Evolutionary conservation across 2,888 invertebrate genomes (phyloP).

Genomic region (Apotomis betuletana): DNA sequence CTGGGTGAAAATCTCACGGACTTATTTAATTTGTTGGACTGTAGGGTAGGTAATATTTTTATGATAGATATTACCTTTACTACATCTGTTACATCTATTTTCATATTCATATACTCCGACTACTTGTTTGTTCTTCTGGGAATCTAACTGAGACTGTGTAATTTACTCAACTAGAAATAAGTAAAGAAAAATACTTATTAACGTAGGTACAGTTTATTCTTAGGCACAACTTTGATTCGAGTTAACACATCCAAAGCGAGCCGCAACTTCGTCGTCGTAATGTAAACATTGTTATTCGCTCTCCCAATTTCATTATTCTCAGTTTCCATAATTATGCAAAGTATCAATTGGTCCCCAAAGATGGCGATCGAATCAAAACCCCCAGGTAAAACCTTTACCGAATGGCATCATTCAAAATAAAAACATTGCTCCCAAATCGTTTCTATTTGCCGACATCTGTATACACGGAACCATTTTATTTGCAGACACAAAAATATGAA

Average conservation of each 20-base stretch:
- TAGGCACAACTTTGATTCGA: too few species aligned
- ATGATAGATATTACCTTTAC: too few species aligned
- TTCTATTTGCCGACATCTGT: slow-evolving; percentile 40
- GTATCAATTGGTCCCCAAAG: slow-evolving; percentile 43
- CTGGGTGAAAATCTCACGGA: too few species aligned
- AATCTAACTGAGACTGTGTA: too few species aligned
- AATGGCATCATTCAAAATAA: slow-evolving; percentile 80
- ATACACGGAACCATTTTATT: slow-evolving; percentile 28
- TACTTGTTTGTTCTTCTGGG: too few species aligned
- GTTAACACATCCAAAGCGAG: neutral
- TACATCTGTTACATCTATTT: too few species aligned
- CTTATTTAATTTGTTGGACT: too few species aligned
- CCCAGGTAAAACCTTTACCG: slow-evolving; percentile 70
- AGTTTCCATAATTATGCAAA: slow-evolving; percentile 43
- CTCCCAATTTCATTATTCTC: slow-evolving; percentile 32
- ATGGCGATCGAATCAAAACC: slow-evolving; percentile 69
- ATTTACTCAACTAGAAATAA: too few species aligned
- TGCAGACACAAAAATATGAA: slow-evolving; percentile 39
- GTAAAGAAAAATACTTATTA: too few species aligned
- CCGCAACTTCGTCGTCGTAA: slow-evolving; percentile 4
- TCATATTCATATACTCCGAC: too few species aligned
- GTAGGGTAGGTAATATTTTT: too few species aligned
- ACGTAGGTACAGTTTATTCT: too few species aligned
- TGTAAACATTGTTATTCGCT: slow-evolving; percentile 8
- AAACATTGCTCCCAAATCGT: slow-evolving; percentile 76